Percentiles rank a stretch among this genome's conserved stretches.
These are phyloP conservation scores for Latheticus oryzae DNA, from an alignment of 2,888 invertebrate genomes.

Conservation along the genomic window DNA sequence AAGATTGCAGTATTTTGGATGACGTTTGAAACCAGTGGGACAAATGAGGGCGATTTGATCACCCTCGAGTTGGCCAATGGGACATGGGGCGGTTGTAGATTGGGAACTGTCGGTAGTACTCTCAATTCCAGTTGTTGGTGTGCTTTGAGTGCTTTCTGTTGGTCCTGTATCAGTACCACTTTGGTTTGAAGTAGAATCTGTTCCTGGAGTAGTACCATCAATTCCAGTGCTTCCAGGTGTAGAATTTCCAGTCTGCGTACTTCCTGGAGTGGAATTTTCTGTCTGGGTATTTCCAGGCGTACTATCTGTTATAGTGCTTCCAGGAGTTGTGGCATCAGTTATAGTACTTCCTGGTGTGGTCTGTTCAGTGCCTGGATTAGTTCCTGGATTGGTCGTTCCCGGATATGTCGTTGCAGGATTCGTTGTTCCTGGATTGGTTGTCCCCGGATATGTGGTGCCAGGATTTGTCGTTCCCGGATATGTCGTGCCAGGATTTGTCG, in stretches of 20 bases:
- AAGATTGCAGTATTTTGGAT: conserved; percentile 84
- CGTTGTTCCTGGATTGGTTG: conserved; percentile 46
- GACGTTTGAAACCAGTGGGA: conserved; percentile 84
- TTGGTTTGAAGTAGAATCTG: conserved; percentile 12
- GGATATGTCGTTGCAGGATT: background rate
- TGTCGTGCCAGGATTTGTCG: conserved; percentile 23
- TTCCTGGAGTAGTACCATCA: conserved; percentile 37
- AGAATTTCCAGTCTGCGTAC: conserved; percentile 9
- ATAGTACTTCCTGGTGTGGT: conserved; percentile 20
- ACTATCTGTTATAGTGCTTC: conserved; percentile 36
- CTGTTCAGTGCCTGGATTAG: conserved; percentile 7
- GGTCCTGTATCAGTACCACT: conserved; percentile 43
- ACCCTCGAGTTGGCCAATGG: conserved; percentile 72
- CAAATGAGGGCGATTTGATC: conserved; percentile 81
- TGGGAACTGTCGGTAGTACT: conserved; percentile 45
- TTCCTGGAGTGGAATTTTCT: conserved; percentile 45
- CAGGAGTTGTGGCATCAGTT: conserved; percentile 28
- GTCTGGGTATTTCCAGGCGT: conserved; percentile 41
- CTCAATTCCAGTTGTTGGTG: conserved; percentile 47
- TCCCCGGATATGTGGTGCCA: conserved; percentile 1
- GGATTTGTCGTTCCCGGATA: conserved; percentile 43
- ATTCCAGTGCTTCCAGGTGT: conserved; percentile 17
- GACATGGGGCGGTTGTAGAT: conserved; percentile 59
- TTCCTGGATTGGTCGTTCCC: conserved; percentile 43
- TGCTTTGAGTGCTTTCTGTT: conserved; percentile 34